Conservation (phyloP, 2,113 vertebrate genomes). For the Tenrec ecaudatus region DNA sequence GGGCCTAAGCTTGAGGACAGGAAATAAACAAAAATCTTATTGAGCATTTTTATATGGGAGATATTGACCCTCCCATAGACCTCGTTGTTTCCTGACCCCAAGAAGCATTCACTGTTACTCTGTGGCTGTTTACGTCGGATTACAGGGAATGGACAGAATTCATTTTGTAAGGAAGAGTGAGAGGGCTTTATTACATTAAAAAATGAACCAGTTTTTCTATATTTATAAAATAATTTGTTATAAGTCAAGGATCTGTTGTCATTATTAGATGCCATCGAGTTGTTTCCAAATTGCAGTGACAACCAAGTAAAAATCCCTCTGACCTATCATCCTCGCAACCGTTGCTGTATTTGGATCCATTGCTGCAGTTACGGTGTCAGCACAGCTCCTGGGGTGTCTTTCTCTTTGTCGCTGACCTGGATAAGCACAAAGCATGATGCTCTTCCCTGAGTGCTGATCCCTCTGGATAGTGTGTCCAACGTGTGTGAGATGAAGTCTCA, state of each 20-base stretch:
- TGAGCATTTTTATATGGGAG: no score
- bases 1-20: neutral
- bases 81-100: neutral
- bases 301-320: neutral
- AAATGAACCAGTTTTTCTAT: no score
- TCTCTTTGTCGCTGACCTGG: neutral
- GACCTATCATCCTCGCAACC: neutral
- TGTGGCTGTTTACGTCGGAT: neutral
- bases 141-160: neutral
- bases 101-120: neutral
- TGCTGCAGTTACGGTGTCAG: neutral
- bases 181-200: slow-evolving; percentile 13
- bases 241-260: neutral
- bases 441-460: neutral
- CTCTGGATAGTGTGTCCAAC: neutral
- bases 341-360: neutral
- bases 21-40: neutral
- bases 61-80: neutral
- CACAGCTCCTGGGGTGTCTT: no score
- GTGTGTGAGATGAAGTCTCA: neutral
- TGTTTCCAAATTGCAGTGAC: no score
- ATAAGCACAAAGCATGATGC: no score
- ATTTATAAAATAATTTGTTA: no score
- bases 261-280: neutral
- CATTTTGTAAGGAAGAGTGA: slow-evolving; percentile 15